phyloP scores from a whole-genome alignment of 2,888 invertebrate species.

The Tipula helvola region DNA sequence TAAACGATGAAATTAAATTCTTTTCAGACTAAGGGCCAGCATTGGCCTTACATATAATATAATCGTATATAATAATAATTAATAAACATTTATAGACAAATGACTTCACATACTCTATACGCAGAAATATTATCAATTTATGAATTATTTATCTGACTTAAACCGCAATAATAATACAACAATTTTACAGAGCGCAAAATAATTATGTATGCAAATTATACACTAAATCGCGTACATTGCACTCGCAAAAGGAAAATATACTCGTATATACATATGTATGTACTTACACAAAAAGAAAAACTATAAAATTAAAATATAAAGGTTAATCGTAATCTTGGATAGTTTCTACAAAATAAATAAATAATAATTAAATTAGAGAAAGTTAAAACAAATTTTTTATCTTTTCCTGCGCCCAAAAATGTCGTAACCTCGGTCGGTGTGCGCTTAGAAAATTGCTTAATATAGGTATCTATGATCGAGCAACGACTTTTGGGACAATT shows the following conservation, averaged over 20 bases:
- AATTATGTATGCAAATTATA: background rate
- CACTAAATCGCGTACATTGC: background rate
- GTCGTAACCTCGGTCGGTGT: background rate
- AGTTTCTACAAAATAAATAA: background rate
- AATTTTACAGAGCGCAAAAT: background rate
- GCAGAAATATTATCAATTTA: background rate
- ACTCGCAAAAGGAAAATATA: background rate
- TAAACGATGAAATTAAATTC: too few relatives aligned
- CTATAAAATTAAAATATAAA: background rate
- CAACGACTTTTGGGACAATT: background rate
- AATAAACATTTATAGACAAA: background rate
- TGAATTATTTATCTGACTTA: background rate
- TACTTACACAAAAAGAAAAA: background rate
- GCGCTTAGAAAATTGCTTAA: background rate
- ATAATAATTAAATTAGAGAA: background rate
- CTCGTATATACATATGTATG: too few relatives aligned
- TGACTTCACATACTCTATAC: background rate
- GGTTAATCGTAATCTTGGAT: background rate
- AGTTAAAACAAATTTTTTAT: background rate
- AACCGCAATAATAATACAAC: background rate
- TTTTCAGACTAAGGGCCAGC: too few relatives aligned
- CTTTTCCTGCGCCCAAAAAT: background rate
- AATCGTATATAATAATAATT: too few relatives aligned
- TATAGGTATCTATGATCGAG: background rate
- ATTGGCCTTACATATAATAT: too few relatives aligned